Conservation (phyloP, 2,113 vertebrate species). For the Strix uralensis region DNA sequence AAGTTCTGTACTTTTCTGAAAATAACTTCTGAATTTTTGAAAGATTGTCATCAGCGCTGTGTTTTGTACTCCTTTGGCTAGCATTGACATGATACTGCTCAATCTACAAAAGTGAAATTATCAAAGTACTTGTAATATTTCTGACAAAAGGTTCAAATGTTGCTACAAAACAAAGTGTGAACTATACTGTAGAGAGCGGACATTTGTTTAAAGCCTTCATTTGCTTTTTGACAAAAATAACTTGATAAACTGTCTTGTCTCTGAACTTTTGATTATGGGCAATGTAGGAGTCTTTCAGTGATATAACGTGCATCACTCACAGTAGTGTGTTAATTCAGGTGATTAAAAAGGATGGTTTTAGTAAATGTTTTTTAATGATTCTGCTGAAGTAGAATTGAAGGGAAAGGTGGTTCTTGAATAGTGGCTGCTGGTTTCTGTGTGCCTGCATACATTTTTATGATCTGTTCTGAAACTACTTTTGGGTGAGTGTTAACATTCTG, state of each 20-base stretch:
- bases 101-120: not conserved
- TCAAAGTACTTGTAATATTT: not conserved
- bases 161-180: not conserved
- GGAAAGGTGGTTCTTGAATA: not conserved
- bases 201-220: not conserved
- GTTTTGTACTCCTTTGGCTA: not conserved
- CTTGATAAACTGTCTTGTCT: not conserved
- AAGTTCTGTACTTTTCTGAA: not conserved
- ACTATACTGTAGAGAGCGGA: not conserved
- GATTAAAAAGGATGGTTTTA: not conserved
- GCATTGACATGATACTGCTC: not conserved
- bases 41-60: not conserved
- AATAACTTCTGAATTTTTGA: not conserved
- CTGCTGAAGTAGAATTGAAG: not conserved
- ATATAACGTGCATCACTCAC: not conserved
- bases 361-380: not conserved
- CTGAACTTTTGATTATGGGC: not conserved
- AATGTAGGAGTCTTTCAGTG: not conserved
- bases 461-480: not conserved
- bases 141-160: not conserved
- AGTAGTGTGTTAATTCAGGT: not conserved
- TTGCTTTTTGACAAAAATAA: not conserved
- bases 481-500: slow-evolving; percentile 65
- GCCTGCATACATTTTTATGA: not conserved
- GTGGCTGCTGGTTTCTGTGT: not conserved